These are phyloP conservation scores for Dorcus hopei DNA, from an alignment of 2,888 invertebrate genomes.

Conservation along the genomic window DNA sequence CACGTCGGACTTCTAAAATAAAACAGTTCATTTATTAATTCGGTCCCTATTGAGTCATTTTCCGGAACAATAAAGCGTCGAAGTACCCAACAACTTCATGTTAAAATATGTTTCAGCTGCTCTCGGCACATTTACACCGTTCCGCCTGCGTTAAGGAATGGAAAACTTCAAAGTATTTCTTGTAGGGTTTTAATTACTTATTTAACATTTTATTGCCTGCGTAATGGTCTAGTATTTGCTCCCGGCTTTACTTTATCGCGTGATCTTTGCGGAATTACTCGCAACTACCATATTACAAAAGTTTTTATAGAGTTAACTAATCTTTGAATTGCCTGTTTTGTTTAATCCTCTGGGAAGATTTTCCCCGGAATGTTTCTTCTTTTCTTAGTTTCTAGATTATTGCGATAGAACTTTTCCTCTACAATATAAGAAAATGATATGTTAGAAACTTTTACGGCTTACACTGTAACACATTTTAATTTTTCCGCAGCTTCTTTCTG, in stretches of 20 bases:
- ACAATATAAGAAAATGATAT: not conserved
- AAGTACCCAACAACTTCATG: slow-evolving; percentile 14
- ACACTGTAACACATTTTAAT: no score
- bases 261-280: slow-evolving; percentile 22
- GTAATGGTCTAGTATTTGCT: slow-evolving; percentile 34
- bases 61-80: slow-evolving; percentile 13
- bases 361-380: slow-evolving; percentile 10
- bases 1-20: not conserved
- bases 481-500: no score
- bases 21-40: slow-evolving; percentile 18
- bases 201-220: slow-evolving; percentile 44
- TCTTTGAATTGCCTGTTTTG: slow-evolving; percentile 20
- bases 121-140: slow-evolving; percentile 3
- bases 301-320: slow-evolving; percentile 24
- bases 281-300: slow-evolving; percentile 24
- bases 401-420: not conserved
- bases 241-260: slow-evolving; percentile 25
- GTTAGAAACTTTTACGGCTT: no score
- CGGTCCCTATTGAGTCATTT: slow-evolving; percentile 13
- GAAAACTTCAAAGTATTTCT: slow-evolving; percentile 38
- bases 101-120: slow-evolving; percentile 12
- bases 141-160: slow-evolving; percentile 14
- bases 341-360: slow-evolving; percentile 19
- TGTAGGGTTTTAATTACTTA: slow-evolving; percentile 40
- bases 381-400: not conserved